Conservation (phyloP, 2,797 vertebrate genomes). For the Pampus argenteus region DNA sequence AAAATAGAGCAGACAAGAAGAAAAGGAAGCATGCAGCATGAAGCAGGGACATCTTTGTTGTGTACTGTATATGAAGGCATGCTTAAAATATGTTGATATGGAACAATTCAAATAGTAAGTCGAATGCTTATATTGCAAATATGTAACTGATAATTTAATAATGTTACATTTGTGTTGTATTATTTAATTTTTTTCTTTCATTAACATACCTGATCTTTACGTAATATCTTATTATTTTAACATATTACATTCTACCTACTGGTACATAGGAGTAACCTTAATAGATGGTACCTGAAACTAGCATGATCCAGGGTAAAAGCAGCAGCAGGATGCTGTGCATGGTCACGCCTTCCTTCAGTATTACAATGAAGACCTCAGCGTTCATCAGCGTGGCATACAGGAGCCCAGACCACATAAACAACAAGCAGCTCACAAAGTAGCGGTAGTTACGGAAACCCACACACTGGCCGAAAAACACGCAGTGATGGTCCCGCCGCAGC, state of each 20-base stretch:
- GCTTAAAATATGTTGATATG: too few species aligned
- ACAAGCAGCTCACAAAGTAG: conserved; percentile 90
- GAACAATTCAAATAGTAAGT: too few species aligned
- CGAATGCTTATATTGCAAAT: too few species aligned
- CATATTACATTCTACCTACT: neutral
- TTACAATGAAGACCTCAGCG: conserved; percentile 88
- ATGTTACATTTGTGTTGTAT: too few species aligned
- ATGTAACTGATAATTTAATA: too few species aligned
- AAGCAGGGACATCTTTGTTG: too few species aligned
- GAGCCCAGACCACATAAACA: conserved; percentile 87
- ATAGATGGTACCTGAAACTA: conserved; percentile 86
- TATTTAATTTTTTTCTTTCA: too few species aligned
- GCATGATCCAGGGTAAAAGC: conserved; percentile 93
- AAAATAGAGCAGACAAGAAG: conserved; percentile 5
- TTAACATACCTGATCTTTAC: too few species aligned
- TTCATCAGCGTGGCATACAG: conserved; percentile 91
- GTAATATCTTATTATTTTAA: neutral
- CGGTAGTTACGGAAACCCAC: conserved; percentile 92
- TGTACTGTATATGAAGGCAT: too few species aligned
- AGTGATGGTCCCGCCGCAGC: conserved; percentile 93
- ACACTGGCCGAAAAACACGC: conserved; percentile 91
- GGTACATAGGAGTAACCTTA: neutral
- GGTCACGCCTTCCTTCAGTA: conserved; percentile 88
- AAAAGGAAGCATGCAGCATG: neutral
- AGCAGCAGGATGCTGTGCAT: conserved; percentile 89